Conservation (phyloP, 2,888 invertebrate genomes). For the Pantelozetes paolii region DNA sequence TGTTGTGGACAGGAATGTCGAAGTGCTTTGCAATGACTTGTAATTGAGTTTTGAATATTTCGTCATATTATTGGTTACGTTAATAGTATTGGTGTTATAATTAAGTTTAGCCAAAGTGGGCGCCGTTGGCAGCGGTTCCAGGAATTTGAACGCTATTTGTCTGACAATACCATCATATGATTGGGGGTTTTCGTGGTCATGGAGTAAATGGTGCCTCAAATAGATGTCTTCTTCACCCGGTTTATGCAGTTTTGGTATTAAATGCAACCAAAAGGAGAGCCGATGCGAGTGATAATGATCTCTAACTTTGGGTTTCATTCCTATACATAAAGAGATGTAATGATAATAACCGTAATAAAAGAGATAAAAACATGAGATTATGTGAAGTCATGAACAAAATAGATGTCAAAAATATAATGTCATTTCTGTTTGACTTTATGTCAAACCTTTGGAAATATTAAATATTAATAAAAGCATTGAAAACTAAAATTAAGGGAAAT, state of each 20-base stretch:
- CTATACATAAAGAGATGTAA: no score
- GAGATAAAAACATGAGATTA: no score
- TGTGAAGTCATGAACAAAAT: no score
- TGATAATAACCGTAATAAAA: no score
- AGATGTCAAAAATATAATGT: no score
- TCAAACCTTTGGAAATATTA: no score
- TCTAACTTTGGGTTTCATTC: conserved; percentile 82
- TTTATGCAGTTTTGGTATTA: conserved; percentile 82
- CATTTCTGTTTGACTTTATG: no score
- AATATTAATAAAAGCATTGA: no score
- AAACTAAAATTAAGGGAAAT: no score
- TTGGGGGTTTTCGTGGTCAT: conserved; percentile 75
- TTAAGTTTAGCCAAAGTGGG: not conserved
- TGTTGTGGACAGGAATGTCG: not conserved
- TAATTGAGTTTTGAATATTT: conserved; percentile 10
- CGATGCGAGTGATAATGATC: conserved; percentile 93
- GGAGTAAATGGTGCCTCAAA: conserved; percentile 69
- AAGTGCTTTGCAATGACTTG: not conserved
- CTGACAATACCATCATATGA: conserved; percentile 80
- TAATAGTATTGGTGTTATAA: not conserved
- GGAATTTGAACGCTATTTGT: conserved; percentile 44
- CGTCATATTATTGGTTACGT: not conserved
- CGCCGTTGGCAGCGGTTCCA: conserved; percentile 24
- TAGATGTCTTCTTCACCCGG: conserved; percentile 66
- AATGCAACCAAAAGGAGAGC: conserved; percentile 87